A percentile compares a stretch with the other conserved stretches of the same genome.
phyloP scores from a whole-genome alignment of 64 coral and sea anemone species.

The Orbicella faveolata region DNA sequence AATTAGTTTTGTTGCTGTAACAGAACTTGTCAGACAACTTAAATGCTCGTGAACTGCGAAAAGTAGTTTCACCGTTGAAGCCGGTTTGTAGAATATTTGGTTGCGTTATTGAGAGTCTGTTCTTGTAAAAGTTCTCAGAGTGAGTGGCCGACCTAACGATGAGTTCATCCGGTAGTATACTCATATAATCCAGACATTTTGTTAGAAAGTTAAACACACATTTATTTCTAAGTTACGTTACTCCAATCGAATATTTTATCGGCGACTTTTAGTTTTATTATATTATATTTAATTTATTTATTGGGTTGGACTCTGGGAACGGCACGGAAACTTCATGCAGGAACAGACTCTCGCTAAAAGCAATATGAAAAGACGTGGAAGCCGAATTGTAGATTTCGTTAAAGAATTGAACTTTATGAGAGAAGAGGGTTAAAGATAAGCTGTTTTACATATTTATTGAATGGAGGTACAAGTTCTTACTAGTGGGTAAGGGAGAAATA shows the following conservation, averaged over 20 bases:
- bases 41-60: not conserved
- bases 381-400: not conserved
- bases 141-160: not conserved
- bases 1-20: not conserved
- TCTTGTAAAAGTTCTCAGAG: not conserved
- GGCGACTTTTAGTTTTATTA: not conserved
- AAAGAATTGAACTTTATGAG: slow-evolving; percentile 1
- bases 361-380: not conserved
- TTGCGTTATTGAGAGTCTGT: slow-evolving; percentile 15
- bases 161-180: too few species aligned
- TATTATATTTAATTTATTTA: not conserved
- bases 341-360: not conserved
- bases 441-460: slow-evolving; percentile 22
- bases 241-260: not conserved
- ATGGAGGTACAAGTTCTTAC: not conserved
- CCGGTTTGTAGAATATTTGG: not conserved
- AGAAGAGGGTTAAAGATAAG: not conserved
- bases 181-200: too few species aligned
- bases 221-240: not conserved
- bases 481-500: not conserved
- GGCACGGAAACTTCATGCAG: not conserved
- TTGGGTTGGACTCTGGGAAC: not conserved
- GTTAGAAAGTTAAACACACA: too few species aligned
- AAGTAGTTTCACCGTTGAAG: not conserved
- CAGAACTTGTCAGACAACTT: not conserved